Evolutionary conservation across 1,140 invertebrate species (phyloP), one percentile per base, ranked within the genome.

Genomic region (Subanguina moxae): DNA sequence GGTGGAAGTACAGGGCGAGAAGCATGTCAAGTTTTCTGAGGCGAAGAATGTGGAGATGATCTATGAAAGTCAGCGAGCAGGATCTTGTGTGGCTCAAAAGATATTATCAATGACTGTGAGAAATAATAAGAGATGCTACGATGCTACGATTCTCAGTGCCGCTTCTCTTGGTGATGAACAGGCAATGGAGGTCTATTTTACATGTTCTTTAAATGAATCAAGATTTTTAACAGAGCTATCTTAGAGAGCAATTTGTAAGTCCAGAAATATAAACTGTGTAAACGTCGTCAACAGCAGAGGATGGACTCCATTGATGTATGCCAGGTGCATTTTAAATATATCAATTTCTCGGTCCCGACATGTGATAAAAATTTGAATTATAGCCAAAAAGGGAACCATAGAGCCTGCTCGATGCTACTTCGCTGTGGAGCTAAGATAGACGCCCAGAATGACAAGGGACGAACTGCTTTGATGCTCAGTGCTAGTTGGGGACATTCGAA

Each of bases 271-370:
- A 45, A 45, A 45, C 48, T 52, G 3, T 7, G 23, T 21, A 19
- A 52, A 52, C 23, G 48, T 52, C 48, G 48, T 15, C n/a, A 19
- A 52, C 23, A 52, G n/a, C n/a, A 52, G 17, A 15, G 48, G 3
- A 7, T 52, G 48, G 48, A 52, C 48, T 7, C 48, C 48, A 15
- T 15, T 52, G 48, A 52, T 52, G 48, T 52, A 52, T 52, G 48
- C 48, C 48, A 25, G 32, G 32, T 38, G 32, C 32, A 11, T 38
- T 38, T 38, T 5, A 11, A 38, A 38, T 38, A 38, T 38, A 5
- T 38, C 3, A 3, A 11, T 5, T 38, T 38, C 11, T 38, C 11
- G 32, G 11, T 38, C 11, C 32, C 32, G n/a, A n/a, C 32, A 38
- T 38, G 32, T 38, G n/a, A n/a, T n/a, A 38, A 11, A 38, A 38